Evolutionary conservation across 2,797 vertebrate species (phyloP).

Genomic region (Choloepus didactylus): DNA sequence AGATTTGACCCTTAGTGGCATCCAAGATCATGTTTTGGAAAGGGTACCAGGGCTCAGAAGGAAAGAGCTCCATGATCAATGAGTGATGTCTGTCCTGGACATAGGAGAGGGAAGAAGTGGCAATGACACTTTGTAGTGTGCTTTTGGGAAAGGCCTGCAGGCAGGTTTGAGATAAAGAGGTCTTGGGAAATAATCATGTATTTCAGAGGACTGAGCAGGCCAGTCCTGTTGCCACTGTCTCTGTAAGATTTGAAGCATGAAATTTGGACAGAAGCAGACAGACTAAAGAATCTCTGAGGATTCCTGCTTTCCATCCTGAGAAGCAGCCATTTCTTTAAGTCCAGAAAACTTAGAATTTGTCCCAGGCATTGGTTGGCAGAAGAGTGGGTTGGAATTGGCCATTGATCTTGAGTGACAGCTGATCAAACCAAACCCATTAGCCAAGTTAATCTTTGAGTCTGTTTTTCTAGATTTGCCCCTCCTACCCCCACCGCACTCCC

Average conservation of each 20-base stretch:
- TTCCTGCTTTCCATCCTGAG: not conserved
- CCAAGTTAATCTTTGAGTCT: not conserved
- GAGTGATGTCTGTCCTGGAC: not conserved
- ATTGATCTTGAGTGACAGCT: not conserved
- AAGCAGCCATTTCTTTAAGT: not conserved
- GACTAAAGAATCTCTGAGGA: not conserved
- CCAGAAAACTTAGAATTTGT: not conserved
- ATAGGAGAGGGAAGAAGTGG: fast-evolving
- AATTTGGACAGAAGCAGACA: not conserved
- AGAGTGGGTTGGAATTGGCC: not conserved
- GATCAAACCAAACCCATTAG: not conserved
- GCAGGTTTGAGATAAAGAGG: not conserved
- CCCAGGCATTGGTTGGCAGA: not conserved
- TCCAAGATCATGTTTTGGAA: not conserved
- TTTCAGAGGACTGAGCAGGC: not conserved
- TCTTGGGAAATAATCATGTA: not conserved
- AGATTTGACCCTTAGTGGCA: not conserved
- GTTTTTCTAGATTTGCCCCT: too few relatives aligned
- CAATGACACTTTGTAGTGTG: fast-evolving
- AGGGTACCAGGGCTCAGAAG: not conserved
- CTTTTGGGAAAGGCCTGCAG: not conserved
- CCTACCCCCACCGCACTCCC: too few relatives aligned
- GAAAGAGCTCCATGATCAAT: not conserved
- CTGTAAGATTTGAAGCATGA: not conserved
- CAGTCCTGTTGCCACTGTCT: not conserved